Base-by-base conservation (phyloP, 1,140 invertebrate genomes). In the Rhizoglyphus robini region DNA sequence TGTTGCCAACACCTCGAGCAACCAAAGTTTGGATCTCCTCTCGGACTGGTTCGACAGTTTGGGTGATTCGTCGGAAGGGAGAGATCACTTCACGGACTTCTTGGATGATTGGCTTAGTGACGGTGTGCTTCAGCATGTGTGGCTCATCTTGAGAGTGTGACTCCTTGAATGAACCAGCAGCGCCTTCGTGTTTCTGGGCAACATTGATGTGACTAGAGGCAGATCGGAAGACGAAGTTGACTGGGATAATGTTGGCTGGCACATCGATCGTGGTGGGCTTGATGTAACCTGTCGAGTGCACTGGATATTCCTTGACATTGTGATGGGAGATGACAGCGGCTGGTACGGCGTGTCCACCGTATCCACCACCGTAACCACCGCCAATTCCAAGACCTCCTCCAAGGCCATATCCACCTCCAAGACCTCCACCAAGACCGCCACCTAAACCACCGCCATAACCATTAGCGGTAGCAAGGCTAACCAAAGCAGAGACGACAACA, bases 11-110 rank as follows among this genome's bases (percentile, higher is more conserved):
- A 34, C 31, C 31, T 4, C 65, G 3, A 20, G 65, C 65, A 25
- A 66, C 65, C 11, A 66, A 46, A 20, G 65, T 66, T 38, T 66
- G 29, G 30, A 66, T 38, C n/a, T 66, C 63, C 32, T 66, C 65
- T 13, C 34, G 8, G 34, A 66, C 65, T 3, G 65, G 65, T 31
- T 62, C 29, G 2, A 66, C 46, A 23, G 18, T 25, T 54, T 66
- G 65, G 15, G 54, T 36, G n/a, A 66, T 32, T 20, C 32, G 31
- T 20, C 65, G 65, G n/a, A 4, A 64, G 20, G 65, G 65, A 32
- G 61, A 34, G n/a, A 66, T 66, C 3, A 66, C 63, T 66, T 66
- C 65, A 1, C 41, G 3, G 20, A 66, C 54, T 30, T 66, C 65
- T 32, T 66, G 65, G 11, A 66, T 64, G 31, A 66, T 66, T n/a